Percentiles rank a stretch among this genome's conserved stretches.
Conservation (phyloP, 30 jellyfish, hydroid and myxozoan species). For the Pseudorhiza aurosa region DNA sequence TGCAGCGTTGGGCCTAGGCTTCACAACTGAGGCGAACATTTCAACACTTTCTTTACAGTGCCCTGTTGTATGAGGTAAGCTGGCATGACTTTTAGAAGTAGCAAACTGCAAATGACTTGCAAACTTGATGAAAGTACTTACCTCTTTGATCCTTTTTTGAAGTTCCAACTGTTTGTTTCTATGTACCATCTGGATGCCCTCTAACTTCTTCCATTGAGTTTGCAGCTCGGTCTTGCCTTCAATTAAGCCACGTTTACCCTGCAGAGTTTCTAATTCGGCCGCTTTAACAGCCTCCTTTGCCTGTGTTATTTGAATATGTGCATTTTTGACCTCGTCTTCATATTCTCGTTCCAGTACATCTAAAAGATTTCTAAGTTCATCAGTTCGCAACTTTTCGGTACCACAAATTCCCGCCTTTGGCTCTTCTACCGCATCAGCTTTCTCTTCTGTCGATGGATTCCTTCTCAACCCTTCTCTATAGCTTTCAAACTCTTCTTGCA, state of each 20-base stretch:
- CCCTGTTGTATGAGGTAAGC: no score
- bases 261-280: constrained; percentile 90
- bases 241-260: constrained; percentile 86
- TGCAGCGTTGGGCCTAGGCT: no score
- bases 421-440: constrained; percentile 20
- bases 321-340: constrained; percentile 84
- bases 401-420: constrained; percentile 15
- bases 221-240: constrained; percentile 86
- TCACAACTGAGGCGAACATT: no score
- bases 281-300: constrained; percentile 87
- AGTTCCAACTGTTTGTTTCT: constrained; percentile 77
- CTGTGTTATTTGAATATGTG: constrained; percentile 80
- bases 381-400: constrained; percentile 25
- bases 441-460: constrained; percentile 20
- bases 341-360: constrained; percentile 75
- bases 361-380: constrained; percentile 57
- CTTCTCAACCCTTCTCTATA: constrained; percentile 36
- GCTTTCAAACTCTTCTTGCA: constrained; percentile 80
- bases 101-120: no score
- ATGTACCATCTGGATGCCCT: constrained; percentile 68
- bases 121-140: no score
- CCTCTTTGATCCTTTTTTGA: constrained; percentile 66
- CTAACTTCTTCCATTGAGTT: constrained; percentile 87
- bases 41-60: no score
- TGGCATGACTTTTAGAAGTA: no score